These are phyloP conservation scores for Platycnemis pennipes DNA, from an alignment of 2,888 invertebrate species.

Conservation along the genomic window DNA sequence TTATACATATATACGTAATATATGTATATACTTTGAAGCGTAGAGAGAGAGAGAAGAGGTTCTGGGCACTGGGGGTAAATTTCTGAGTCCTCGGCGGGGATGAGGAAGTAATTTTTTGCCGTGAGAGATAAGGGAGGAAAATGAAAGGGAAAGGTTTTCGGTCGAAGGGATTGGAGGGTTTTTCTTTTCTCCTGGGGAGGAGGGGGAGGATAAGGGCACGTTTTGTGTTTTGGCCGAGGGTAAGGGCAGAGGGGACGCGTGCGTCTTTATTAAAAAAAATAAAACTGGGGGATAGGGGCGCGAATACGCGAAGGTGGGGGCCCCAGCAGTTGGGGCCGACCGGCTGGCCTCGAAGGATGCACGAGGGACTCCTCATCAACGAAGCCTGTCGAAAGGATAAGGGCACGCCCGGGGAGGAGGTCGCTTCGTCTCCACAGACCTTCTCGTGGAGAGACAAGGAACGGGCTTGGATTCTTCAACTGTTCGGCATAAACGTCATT, in stretches of 20 bases:
- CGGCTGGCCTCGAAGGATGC: no score
- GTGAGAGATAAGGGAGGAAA: neutral
- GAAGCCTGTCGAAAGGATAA: neutral
- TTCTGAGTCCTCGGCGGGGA: neutral
- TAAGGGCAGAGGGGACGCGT: neutral
- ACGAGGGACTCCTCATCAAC: neutral
- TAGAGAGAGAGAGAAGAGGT: neutral
- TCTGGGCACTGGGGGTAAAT: neutral
- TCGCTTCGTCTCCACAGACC: neutral
- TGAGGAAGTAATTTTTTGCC: neutral
- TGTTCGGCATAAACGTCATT: no score
- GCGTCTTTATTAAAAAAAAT: neutral
- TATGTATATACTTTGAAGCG: neutral
- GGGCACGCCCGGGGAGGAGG: neutral
- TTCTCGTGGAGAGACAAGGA: neutral
- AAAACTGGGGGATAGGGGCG: neutral
- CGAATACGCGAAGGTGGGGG: neutral
- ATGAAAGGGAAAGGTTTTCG: constrained; percentile 36
- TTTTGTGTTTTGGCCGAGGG: neutral
- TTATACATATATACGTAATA: neutral
- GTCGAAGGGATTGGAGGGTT: neutral
- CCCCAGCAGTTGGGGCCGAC: neutral
- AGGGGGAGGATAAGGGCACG: neutral
- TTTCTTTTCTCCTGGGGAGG: neutral
- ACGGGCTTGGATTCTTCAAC: no score